Evolutionary conservation across 2,888 invertebrate genomes (phyloP).

Genomic region (Hylaea fasciaria): DNA sequence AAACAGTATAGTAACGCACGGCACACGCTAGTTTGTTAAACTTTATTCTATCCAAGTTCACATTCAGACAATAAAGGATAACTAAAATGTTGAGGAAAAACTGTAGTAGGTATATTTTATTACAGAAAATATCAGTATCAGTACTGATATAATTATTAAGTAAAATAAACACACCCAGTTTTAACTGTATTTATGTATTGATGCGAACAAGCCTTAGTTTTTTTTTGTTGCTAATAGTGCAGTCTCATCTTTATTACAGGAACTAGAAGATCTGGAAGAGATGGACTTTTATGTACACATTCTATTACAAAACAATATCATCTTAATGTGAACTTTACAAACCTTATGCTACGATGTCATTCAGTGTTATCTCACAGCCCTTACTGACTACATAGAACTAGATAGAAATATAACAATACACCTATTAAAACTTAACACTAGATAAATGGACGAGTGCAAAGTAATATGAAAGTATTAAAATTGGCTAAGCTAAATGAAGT

Average conservation of each 20-base stretch:
- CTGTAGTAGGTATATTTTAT: neutral
- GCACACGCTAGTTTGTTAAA: slow-evolving; percentile 26
- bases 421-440: slow-evolving; percentile 52
- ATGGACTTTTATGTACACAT: too few species aligned
- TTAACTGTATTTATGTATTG: neutral
- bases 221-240: too few species aligned
- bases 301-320: slow-evolving; percentile 6
- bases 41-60: slow-evolving; percentile 8
- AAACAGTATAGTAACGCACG: slow-evolving; percentile 33
- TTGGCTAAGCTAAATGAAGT: neutral
- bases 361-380: slow-evolving; percentile 63
- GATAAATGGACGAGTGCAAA: slow-evolving; percentile 43
- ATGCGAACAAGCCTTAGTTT: too few species aligned
- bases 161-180: too few species aligned
- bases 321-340: slow-evolving; percentile 20
- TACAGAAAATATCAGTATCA: too few species aligned
- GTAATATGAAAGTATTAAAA: neutral
- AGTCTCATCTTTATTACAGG: too few species aligned
- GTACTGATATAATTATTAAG: too few species aligned
- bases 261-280: too few species aligned
- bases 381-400: slow-evolving; percentile 65
- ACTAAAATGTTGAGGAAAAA: neutral
- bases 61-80: slow-evolving; percentile 20
- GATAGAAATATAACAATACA: slow-evolving; percentile 49
- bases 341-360: slow-evolving; percentile 8